phyloP scores from a whole-genome alignment of 2,797 vertebrate genomes.

The Sebastiscus tertius region DNA sequence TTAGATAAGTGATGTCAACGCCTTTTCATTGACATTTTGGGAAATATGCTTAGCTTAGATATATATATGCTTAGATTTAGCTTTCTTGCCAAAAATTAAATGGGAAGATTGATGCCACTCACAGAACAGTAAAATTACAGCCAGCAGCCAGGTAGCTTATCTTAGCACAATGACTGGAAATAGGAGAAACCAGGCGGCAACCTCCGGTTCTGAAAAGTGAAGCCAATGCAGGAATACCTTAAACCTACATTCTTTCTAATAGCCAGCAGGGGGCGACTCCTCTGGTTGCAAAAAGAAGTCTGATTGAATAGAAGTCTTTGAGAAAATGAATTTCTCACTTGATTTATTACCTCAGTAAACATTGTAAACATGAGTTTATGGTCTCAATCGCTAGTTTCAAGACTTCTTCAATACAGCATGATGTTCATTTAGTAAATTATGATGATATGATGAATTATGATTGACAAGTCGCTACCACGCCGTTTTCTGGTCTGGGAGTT shows the following conservation, averaged over 20 bases:
- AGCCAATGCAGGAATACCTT: too few relatives aligned
- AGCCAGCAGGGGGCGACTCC: not conserved
- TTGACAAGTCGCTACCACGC: too few relatives aligned
- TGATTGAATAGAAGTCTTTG: too few relatives aligned
- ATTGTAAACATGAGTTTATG: too few relatives aligned
- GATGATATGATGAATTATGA: too few relatives aligned
- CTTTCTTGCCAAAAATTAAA: not conserved
- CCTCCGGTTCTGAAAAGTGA: too few relatives aligned
- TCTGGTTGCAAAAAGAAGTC: not conserved
- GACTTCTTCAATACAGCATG: too few relatives aligned
- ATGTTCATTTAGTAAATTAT: too few relatives aligned
- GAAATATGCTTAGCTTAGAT: not conserved
- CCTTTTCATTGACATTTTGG: not conserved
- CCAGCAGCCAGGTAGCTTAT: not conserved
- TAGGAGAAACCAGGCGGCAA: not conserved
- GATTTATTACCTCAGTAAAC: too few relatives aligned
- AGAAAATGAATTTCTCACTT: too few relatives aligned
- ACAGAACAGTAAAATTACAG: not conserved
- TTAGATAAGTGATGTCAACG: not conserved
- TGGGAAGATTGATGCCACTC: not conserved
- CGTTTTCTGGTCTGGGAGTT: too few relatives aligned
- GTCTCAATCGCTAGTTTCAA: too few relatives aligned
- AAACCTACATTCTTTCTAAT: not conserved
- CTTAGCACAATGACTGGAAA: slow-evolving; percentile 2
- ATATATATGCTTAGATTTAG: not conserved